Base-by-base conservation (phyloP, 2,888 invertebrate genomes). In the Portevinia maculata region DNA sequence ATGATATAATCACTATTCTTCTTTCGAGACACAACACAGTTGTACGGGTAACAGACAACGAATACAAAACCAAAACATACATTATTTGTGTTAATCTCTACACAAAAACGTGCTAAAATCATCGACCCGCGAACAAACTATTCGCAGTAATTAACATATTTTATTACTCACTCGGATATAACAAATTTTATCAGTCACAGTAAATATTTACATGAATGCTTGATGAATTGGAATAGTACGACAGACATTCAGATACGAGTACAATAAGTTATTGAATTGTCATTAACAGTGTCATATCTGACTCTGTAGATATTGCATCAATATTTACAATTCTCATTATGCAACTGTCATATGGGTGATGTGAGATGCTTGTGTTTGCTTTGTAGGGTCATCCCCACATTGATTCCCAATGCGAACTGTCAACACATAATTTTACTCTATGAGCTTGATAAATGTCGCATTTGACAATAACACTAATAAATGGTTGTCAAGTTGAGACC, bases 81-180 rank as follows among this genome's bases (percentile, higher is more conserved):
- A 74, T 57, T 50, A 44, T 59, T 64, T 41, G n/a, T 17, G 71
- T 13, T 71, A 62, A 71, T 57, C 30, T 46, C 15, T 57, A 57
- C 57, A 65, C 64, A 78, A 57, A 59, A 57, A 64, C 64, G 48
- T 57, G 78, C 71, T 57, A 78, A 79, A 79, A 53, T 73, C 73
- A 53, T 60, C 73, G 59, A 53, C 73, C 65, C 73, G 73, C 59
- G 59, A 75, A 60, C 65, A 57, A 78, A 78, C 55, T 52, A 71
- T 62, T 78, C 52, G 46, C 24, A 44, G 17, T 65, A 73, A 73
- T 79, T 65, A 79, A 53, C 73, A 79, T 71, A 79, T 71, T 64
- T 28, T 52, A 24, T 5, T 24, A 24, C 24, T 24, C 24, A 59
- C 21, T 34, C 17, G 8, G 9, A 30, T 24, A 50, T n/a, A 39